These are phyloP conservation scores for Zaprionus gabonicus DNA, from an alignment of 1,140 invertebrate species.

Conservation along the genomic window DNA sequence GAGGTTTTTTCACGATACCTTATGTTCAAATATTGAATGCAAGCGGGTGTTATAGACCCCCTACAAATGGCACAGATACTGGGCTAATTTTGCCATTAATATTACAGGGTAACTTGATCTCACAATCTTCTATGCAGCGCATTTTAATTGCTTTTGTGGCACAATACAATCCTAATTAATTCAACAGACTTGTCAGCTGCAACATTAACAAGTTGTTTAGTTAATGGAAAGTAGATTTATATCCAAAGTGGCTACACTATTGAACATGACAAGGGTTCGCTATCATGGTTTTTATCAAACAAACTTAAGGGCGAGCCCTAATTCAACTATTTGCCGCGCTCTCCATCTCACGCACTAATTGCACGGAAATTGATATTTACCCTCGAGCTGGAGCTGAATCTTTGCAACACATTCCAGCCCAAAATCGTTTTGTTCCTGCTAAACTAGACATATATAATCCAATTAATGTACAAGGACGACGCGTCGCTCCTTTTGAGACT, in stretches of 20 bases:
- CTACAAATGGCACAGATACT: too few species aligned
- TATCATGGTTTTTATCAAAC: neutral
- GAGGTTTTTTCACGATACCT: slow-evolving; percentile 7
- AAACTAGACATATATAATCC: slow-evolving; percentile 77
- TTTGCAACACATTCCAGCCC: slow-evolving; percentile 31
- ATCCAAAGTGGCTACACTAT: slow-evolving; percentile 4
- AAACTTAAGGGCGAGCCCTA: neutral
- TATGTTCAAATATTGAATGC: neutral
- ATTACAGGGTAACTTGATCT: neutral
- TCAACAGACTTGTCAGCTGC: slow-evolving; percentile 33
- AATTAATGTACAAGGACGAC: slow-evolving; percentile 75
- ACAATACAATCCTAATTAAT: slow-evolving; percentile 34
- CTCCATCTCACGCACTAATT: slow-evolving; percentile 10
- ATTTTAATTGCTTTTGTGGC: neutral
- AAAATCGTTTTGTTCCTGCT: slow-evolving; percentile 63
- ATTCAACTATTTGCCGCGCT: neutral
- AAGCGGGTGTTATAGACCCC: neutral
- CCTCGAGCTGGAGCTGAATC: slow-evolving; percentile 1
- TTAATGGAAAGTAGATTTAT: slow-evolving; percentile 7
- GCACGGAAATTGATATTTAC: slow-evolving; percentile 31
- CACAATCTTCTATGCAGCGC: neutral
- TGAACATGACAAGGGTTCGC: slow-evolving; percentile 14
- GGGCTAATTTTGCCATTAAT: neutral
- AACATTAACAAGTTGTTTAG: slow-evolving; percentile 37
- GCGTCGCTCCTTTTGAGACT: slow-evolving; percentile 61